Percentiles rank a stretch among this genome's conserved stretches.
These are phyloP conservation scores for Epicampocera succincta DNA, from an alignment of 2,888 invertebrate genomes.

Conservation along the genomic window DNA sequence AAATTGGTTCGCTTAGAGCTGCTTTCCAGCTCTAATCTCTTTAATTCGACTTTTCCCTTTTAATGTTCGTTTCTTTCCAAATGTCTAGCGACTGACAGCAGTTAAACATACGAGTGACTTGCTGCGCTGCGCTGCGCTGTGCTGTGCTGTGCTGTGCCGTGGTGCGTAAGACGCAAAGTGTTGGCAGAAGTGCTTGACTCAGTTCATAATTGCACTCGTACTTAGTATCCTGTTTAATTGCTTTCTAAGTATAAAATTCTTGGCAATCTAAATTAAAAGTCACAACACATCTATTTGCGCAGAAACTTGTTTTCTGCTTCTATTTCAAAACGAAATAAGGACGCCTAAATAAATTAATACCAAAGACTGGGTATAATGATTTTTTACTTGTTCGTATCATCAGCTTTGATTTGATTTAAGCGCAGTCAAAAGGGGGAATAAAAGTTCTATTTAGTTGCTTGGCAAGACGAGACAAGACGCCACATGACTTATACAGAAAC, in stretches of 20 bases:
- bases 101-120: not conserved
- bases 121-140: no score
- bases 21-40: not conserved
- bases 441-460: constrained; percentile 9
- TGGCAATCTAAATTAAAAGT: constrained; percentile 65
- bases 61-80: not conserved
- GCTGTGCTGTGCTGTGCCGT: no score
- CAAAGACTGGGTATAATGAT: constrained; percentile 13
- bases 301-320: constrained; percentile 38
- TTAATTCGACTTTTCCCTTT: not conserved
- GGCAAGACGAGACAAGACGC: constrained; percentile 36
- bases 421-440: constrained; percentile 22
- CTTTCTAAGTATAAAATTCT: constrained; percentile 44
- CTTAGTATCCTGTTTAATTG: constrained; percentile 48
- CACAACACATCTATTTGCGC: constrained; percentile 61
- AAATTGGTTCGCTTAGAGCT: not conserved
- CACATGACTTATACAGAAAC: constrained; percentile 32
- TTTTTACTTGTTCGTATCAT: constrained; percentile 18
- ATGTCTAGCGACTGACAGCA: constrained; percentile 36
- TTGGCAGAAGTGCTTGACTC: constrained; percentile 1
- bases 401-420: constrained; percentile 47
- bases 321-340: constrained; percentile 33
- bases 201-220: not conserved
- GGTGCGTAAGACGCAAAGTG: not conserved
- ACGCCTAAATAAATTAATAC: constrained; percentile 57